phyloP scores from a whole-genome alignment of 2,113 vertebrate species.

The Gallinago jamesoni region DNA sequence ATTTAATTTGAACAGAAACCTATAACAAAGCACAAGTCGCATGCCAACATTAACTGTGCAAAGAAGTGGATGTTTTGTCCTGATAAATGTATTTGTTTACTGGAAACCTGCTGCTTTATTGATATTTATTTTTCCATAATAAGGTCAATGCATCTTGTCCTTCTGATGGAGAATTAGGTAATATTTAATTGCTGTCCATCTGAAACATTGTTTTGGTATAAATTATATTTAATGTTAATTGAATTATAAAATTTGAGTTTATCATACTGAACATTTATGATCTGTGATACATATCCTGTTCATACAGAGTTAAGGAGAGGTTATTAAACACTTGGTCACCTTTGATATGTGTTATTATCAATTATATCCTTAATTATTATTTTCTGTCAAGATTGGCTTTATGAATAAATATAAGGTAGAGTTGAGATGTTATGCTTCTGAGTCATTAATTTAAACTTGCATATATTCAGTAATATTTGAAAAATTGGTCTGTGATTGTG shows the following conservation, averaged over 20 bases:
- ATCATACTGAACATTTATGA: conserved; percentile 1
- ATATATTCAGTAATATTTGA: background rate
- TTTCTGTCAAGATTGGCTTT: conserved; percentile 20
- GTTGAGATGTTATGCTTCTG: background rate
- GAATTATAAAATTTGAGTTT: conserved; percentile 45
- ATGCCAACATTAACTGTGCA: background rate
- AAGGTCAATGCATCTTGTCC: conserved; percentile 22
- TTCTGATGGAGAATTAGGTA: conserved; percentile 6
- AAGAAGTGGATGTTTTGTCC: conserved; percentile 37
- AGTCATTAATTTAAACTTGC: conserved; percentile 31
- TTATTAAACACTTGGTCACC: conserved; percentile 56
- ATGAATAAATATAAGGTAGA: conserved; percentile 11
- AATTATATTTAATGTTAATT: conserved; percentile 48
- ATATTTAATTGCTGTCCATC: conserved; percentile 46
- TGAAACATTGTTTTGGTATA: conserved; percentile 39
- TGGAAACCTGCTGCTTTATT: conserved; percentile 54
- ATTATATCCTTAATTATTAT: conserved; percentile 60
- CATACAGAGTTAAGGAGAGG: background rate
- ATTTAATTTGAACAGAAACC: conserved; percentile 49
- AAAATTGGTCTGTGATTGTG: conserved; percentile 1
- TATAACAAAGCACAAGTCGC: background rate
- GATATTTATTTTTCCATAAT: conserved; percentile 46
- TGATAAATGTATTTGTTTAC: conserved; percentile 55
- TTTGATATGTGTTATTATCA: conserved; percentile 49
- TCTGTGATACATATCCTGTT: background rate